Base-by-base conservation (phyloP, 2,888 invertebrate genomes). In the Lordiphosa fenestrarum region DNA sequence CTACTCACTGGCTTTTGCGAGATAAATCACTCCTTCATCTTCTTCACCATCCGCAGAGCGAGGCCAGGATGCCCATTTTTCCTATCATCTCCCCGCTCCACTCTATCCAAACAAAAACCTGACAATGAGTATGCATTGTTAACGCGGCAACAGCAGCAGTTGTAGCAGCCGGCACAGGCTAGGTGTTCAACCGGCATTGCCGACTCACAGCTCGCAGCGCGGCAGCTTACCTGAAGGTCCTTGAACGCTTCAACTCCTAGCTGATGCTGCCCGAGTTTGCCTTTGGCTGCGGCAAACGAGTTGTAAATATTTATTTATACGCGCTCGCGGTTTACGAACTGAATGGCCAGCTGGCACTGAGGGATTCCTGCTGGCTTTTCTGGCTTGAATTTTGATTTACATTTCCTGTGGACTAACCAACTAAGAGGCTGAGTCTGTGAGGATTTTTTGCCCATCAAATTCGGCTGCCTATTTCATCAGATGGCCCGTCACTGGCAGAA, bases 281-380 rank as follows among this genome's bases (percentile, higher is more conserved):
- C 78, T 65, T 78, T 84, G 78, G 82, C 68, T 81, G 84, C 71
- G 78, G 84, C 81, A 81, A 81, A 81, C 81, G 81, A 81, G 84
- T 81, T 81, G 85, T 81, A 81, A 81, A 81, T 81, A 81, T 81
- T 81, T 81, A 81, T 81, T 85, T 81, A 84, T 81, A 85, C 85
- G 73, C 72, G 80, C 64, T 57, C 65, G 81, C 73, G 85, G 80
- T 63, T 75, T 75, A 75, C 62, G 58, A 57, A 63, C 62, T 63
- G 62, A 66, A 63, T 66, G 49, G 66, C 58, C 46, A 35, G 62
- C 41, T 33, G 47, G 6, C 44, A 30, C 9, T 12, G n/a, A 33
- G 44, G 52, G 40, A 42, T 53, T 47, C 61, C 53, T 70, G 52
- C 33, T 36, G 42, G 47, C 44, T 53, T 65, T 57, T 56, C 76